Percentiles rank a stretch among this genome's conserved stretches.
phyloP scores from a whole-genome alignment of 2,113 vertebrate genomes.

The Pao palembangensis region DNA sequence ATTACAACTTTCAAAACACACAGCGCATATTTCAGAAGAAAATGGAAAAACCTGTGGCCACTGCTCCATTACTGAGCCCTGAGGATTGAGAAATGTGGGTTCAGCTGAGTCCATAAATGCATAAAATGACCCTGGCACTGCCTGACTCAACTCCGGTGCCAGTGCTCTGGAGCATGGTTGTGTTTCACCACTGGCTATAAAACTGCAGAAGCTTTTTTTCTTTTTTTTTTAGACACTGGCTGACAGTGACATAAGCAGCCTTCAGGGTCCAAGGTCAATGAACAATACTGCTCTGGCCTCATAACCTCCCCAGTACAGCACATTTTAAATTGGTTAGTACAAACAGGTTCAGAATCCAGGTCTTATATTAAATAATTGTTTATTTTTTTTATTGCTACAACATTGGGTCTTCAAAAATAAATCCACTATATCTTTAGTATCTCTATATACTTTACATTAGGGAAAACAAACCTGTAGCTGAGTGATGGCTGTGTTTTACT shows the following conservation, averaged over 20 bases:
- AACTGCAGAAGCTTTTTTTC: slow-evolving; percentile 5
- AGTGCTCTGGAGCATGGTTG: slow-evolving; percentile 10
- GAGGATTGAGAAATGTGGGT: background rate
- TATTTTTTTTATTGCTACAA: too few species aligned
- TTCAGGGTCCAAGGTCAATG: slow-evolving; percentile 26
- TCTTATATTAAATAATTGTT: too few species aligned
- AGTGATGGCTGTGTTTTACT: background rate
- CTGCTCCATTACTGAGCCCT: too few species aligned
- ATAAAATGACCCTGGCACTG: slow-evolving; percentile 28
- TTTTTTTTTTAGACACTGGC: slow-evolving; percentile 6
- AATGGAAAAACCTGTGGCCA: too few species aligned
- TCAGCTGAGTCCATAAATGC: background rate
- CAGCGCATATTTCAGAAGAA: too few species aligned
- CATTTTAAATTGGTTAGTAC: background rate
- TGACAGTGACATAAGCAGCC: slow-evolving; percentile 33
- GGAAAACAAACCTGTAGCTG: slow-evolving; percentile 67
- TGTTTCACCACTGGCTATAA: slow-evolving; percentile 36
- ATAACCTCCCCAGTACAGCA: background rate
- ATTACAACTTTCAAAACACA: too few species aligned
- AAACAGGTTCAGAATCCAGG: background rate
- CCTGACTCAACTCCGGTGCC: slow-evolving; percentile 36
- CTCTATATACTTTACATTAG: too few species aligned
- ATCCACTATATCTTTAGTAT: too few species aligned
- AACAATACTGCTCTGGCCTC: slow-evolving; percentile 6
- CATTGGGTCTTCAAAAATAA: too few species aligned